Conservation (phyloP, 2,113 vertebrate species). For the Chloebia gouldiae region DNA sequence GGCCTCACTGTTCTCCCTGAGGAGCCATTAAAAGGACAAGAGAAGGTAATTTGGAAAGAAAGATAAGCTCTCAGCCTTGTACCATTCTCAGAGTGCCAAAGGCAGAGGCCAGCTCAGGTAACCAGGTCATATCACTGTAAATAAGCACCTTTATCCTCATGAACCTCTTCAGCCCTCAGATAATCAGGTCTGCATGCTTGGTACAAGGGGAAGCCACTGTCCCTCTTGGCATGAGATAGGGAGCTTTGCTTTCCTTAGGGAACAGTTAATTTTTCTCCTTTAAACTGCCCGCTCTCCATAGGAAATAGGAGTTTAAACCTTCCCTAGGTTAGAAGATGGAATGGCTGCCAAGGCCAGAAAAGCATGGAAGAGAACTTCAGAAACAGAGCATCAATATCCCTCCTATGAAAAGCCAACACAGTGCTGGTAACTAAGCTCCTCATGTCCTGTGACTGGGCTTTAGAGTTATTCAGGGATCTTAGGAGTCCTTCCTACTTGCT, state of each 20-base stretch:
- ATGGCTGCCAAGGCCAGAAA: neutral
- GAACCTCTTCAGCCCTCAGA: neutral
- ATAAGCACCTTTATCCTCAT: neutral
- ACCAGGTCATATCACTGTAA: neutral
- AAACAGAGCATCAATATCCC: neutral
- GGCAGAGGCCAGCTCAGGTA: neutral
- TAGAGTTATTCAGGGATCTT: neutral
- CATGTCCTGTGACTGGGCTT: neutral
- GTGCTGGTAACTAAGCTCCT: neutral
- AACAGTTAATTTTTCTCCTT: neutral
- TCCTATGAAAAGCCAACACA: neutral
- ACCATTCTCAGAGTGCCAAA: neutral
- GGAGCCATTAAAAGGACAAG: neutral
- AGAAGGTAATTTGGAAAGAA: neutral
- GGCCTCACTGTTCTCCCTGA: neutral
- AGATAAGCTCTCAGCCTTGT: neutral
- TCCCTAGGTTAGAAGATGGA: neutral
- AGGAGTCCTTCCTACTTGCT: neutral
- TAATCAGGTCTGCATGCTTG: neutral
- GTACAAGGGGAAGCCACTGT: neutral
- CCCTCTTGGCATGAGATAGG: rapidly evolving
- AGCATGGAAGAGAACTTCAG: neutral
- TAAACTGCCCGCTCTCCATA: neutral
- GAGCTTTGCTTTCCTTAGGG: neutral
- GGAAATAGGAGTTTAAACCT: neutral